These are phyloP conservation scores for Drosophila tristis DNA, from an alignment of 1,140 invertebrate genomes.

Conservation along the genomic window DNA sequence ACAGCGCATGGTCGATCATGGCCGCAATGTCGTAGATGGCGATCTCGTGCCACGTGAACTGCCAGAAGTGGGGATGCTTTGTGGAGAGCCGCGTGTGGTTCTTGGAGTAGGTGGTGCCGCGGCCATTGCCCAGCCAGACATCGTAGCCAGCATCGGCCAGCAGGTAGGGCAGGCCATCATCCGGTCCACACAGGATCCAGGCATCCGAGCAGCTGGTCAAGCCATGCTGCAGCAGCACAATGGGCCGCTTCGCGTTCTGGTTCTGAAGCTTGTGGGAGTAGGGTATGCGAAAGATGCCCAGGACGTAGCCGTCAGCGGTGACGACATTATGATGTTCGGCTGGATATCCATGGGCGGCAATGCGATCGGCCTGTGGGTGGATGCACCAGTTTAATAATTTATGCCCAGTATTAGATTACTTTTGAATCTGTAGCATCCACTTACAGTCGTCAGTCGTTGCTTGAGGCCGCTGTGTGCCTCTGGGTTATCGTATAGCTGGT, in stretches of 20 bases:
- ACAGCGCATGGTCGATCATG: slow-evolving; percentile 88
- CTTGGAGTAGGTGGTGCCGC: slow-evolving; percentile 84
- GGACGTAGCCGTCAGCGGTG: slow-evolving; percentile 85
- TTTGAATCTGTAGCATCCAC: neutral
- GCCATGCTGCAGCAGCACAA: slow-evolving; percentile 90
- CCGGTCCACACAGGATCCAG: slow-evolving; percentile 88
- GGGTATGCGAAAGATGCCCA: slow-evolving; percentile 85
- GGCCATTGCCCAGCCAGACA: slow-evolving; percentile 86
- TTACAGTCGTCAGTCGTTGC: slow-evolving; percentile 46
- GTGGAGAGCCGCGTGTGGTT: slow-evolving; percentile 84
- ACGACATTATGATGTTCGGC: slow-evolving; percentile 85
- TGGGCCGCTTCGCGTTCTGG: slow-evolving; percentile 75
- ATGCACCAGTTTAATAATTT: neutral
- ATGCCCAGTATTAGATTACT: neutral
- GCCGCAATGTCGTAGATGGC: slow-evolving; percentile 88
- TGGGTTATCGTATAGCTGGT: slow-evolving; percentile 55
- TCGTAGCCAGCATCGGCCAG: slow-evolving; percentile 90
- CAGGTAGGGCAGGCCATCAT: slow-evolving; percentile 85
- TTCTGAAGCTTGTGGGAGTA: slow-evolving; percentile 65
- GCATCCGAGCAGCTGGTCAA: slow-evolving; percentile 89
- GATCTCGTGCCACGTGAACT: slow-evolving; percentile 89
- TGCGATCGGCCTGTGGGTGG: slow-evolving; percentile 48
- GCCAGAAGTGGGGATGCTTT: slow-evolving; percentile 86
- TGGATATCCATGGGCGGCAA: slow-evolving; percentile 84
- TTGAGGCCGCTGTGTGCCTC: slow-evolving; percentile 53